Conservation (phyloP, 2,113 vertebrate species). For the Polypterus bichir region DNA sequence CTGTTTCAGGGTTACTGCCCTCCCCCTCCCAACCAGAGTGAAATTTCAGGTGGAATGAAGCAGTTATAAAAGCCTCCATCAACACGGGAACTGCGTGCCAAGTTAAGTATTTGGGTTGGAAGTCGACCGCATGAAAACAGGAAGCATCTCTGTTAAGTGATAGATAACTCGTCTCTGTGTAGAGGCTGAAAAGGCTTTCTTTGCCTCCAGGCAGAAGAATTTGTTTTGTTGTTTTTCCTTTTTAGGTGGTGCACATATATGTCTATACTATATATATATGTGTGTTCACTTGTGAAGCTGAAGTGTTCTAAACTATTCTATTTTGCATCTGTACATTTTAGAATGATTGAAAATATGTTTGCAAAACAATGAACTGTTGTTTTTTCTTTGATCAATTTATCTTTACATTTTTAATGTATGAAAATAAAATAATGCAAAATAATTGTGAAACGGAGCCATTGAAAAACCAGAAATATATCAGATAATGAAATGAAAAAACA, state of each 20-base stretch:
- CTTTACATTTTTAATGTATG: no score
- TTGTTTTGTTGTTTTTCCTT: conserved; percentile 46
- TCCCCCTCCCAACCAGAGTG: conserved; percentile 32
- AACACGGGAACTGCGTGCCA: conserved; percentile 58
- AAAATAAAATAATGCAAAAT: no score
- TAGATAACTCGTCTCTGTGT: conserved; percentile 60
- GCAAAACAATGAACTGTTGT: no score
- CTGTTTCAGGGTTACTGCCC: conserved; percentile 30
- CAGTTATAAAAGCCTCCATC: conserved; percentile 65
- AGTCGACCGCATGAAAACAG: conserved; percentile 74
- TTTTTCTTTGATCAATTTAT: no score
- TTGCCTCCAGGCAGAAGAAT: conserved; percentile 46
- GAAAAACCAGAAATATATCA: no score
- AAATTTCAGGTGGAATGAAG: conserved; percentile 63
- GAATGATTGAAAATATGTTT: no score
- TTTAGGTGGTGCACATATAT: conserved; percentile 25
- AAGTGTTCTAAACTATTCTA: not conserved
- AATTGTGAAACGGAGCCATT: no score
- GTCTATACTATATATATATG: conserved; percentile 2
- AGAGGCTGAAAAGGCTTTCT: conserved; percentile 47
- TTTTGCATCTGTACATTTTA: not conserved
- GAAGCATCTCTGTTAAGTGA: conserved; percentile 79
- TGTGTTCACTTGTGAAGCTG: not conserved
- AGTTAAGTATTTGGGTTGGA: conserved; percentile 73
- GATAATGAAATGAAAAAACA: no score